These are phyloP conservation scores for Gopherus flavomarginatus DNA, from an alignment of 2,113 vertebrate genomes.

Conservation along the genomic window DNA sequence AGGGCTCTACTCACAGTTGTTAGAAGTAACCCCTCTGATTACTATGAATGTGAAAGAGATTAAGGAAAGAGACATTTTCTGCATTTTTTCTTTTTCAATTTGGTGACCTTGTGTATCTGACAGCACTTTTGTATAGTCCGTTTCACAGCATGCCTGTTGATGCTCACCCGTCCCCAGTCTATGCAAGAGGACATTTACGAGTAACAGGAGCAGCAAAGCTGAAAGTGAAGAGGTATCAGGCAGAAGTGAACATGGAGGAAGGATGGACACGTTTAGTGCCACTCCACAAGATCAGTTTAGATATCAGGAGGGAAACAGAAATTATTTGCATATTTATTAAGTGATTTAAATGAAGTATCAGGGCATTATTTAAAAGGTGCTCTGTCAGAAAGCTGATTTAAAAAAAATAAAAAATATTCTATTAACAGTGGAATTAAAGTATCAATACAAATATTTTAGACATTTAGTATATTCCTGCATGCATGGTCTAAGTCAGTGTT, in stretches of 20 bases:
- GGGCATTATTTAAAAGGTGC: not conserved
- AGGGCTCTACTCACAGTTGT: not conserved
- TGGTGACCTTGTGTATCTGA: not conserved
- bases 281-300: not conserved
- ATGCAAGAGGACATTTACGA: not conserved
- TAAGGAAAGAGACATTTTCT: not conserved
- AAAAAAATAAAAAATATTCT: not conserved
- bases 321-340: not conserved
- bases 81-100: conserved; percentile 32
- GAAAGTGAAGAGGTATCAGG: not conserved
- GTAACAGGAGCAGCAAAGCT: not conserved
- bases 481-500: not conserved
- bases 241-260: not conserved
- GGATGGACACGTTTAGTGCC: conserved; percentile 1
- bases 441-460: not conserved
- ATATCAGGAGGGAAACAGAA: not conserved
- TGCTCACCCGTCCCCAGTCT: not conserved
- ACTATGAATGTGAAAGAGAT: not conserved
- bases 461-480: not conserved
- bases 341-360: not conserved
- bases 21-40: not conserved
- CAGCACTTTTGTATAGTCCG: not conserved
- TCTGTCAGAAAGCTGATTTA: not conserved
- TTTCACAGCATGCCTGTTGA: not conserved
- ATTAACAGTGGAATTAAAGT: not conserved